A percentile compares a stretch with the other conserved stretches of the same genome.
These are phyloP conservation scores for Atrichornis clamosus DNA, from an alignment of 2,113 vertebrate genomes.

Conservation along the genomic window DNA sequence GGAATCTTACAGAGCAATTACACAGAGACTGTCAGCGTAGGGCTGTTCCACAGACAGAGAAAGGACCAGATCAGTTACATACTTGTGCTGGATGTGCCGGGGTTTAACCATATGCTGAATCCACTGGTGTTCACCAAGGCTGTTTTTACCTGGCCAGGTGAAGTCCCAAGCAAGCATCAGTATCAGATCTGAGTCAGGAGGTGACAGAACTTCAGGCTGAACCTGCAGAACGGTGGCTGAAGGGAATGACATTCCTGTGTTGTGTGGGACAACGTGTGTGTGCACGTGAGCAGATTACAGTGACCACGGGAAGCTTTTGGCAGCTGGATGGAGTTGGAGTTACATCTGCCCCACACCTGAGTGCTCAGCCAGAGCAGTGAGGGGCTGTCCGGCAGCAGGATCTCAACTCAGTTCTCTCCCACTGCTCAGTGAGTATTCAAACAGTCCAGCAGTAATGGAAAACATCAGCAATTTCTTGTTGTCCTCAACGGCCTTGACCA, in stretches of 20 bases:
- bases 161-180: neutral
- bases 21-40: accelerated
- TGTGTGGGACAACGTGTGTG: too few relatives aligned
- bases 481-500: accelerated
- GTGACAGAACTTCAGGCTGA: neutral
- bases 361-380: neutral
- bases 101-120: neutral
- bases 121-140: accelerated
- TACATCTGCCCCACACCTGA: neutral
- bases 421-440: neutral
- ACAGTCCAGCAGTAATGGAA: neutral
- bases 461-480: neutral
- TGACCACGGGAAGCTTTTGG: neutral
- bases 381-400: accelerated
- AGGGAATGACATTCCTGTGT: accelerated
- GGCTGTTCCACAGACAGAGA: neutral
- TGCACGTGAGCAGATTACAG: too few relatives aligned
- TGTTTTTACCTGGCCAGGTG: too few relatives aligned
- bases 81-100: neutral
- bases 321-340: neutral
- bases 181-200: neutral
- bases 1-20: neutral
- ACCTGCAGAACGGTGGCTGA: accelerated
- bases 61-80: too few relatives aligned
- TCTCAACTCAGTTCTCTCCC: accelerated